Evolutionary conservation across 2,797 vertebrate genomes (phyloP), one percentile per base, ranked within the genome.

Genomic region (Neoniphon sammara): DNA sequence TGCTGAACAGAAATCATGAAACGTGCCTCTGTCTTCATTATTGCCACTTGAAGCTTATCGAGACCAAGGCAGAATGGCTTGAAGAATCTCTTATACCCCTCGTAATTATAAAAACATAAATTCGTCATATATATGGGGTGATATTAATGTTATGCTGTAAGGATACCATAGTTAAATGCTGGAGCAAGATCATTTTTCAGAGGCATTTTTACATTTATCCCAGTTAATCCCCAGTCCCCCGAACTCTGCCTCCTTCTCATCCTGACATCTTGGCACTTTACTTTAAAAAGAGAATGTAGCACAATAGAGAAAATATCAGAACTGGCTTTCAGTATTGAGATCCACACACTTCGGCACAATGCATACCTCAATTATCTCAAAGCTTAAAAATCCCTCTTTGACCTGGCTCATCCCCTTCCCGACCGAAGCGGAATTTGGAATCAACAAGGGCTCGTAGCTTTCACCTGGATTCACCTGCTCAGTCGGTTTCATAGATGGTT

Each of bases 21-120:
- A 90, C 61, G 71, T 54, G 61, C 68, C 39, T 68, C 64, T 52
- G 80, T 57, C 66, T 74, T 86, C 61, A 78, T 91, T 86, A 87
- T 91, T 83, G 81, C 74, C 78, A 62, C 66, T 80, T 66, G 58
- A 85, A 79, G 67, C 56, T 77, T 76, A 80, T 83, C 65, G 78
- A 75, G 78, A 68, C 71, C 56, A 56, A 84, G 61, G 61, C 73
- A 54, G 12, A 75, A 68, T 3, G 34, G 50, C 68, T 62, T 18
- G 18, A 53, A 78, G 63, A 62, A 71, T 39, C 46, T 39, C 36
- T 57, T 25, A 47, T 62, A 50, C 30, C 2, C 0, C 39, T 47
- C 23, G 44, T 66, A 69, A 69, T 73, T 77, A 73, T 27, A 61
- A 61, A 85, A 74, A 80, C 53, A 69, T 66, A 56, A 56, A 85